Evolutionary conservation across 2,888 invertebrate species (phyloP).

Genomic region (Hyles lineata): DNA sequence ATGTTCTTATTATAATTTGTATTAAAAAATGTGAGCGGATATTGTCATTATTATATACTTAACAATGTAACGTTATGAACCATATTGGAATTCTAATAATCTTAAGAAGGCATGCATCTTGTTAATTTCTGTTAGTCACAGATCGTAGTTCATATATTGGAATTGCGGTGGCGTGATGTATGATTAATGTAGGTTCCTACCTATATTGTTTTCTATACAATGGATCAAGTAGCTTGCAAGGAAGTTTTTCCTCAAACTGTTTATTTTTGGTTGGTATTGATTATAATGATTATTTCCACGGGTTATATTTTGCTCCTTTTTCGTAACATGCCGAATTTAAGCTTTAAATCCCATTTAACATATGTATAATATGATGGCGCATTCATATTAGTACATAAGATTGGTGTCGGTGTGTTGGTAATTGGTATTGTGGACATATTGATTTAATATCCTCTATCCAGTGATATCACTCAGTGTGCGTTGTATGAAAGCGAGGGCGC

Average conservation of each 20-base stretch:
- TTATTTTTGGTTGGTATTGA: too few species aligned
- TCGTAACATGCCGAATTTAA: too few species aligned
- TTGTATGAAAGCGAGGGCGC: conserved; percentile 36
- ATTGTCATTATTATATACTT: not conserved
- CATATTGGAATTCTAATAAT: not conserved
- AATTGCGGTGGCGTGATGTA: conserved; percentile 31
- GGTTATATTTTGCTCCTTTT: too few species aligned
- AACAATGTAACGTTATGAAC: not conserved
- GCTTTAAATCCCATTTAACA: too few species aligned
- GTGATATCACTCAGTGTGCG: conserved; percentile 8
- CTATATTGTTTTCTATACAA: not conserved
- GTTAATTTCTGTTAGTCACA: conserved; percentile 23
- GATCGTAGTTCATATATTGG: conserved; percentile 11
- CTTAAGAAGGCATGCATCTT: conserved; percentile 11
- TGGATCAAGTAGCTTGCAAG: not conserved
- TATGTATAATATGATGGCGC: too few species aligned
- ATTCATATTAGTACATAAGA: too few species aligned
- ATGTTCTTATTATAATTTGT: too few species aligned
- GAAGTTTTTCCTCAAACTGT: too few species aligned
- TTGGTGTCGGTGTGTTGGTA: not conserved
- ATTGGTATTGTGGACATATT: not conserved
- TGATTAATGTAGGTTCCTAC: conserved; percentile 21
- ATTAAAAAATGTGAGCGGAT: not conserved
- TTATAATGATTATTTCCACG: too few species aligned
- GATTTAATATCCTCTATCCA: not conserved